Evolutionary conservation across 2,888 invertebrate species (phyloP), one percentile per base, ranked within the genome.

Genomic region (Spatulosminthurus flaviceps): DNA sequence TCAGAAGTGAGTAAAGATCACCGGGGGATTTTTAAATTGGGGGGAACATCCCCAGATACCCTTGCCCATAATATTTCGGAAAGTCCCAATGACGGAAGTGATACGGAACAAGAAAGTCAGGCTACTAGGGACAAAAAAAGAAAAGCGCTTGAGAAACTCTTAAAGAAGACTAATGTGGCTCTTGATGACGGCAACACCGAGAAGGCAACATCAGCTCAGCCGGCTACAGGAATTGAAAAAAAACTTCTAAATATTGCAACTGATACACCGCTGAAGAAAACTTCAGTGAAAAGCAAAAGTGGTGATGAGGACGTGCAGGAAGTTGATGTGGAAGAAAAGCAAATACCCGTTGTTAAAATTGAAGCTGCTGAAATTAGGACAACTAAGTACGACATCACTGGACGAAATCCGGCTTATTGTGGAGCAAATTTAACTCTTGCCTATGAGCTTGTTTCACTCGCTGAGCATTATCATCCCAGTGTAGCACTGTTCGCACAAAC

Each of bases 391-490:
- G 91, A 92, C 87, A 92, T 93, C 0, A 88, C 80, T 89, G 92
- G 88, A 28, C 91, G 98, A 29, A 97, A 98, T 88, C 98, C 98
- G 0, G 87, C 93, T 21, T 95, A 91, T 89, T 92, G 94, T 16
- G 94, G 94, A 34, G 95, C 94, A 0, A 91, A 92, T 66, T 90
- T 90, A 77, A 90, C 92, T 0, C 90, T 92, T 0, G 91, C 92
- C 81, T 88, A 92, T 74, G 98, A 99, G 87, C 89, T 99, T n/a
- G 83, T 90, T 13, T 87, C 91, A 0, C 89, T 98, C 0, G 88
- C 90, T 0, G 87, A 89, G 0, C 96, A 98, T 88, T 96, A 92
- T 87, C 98, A 99, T 88, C 98, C 98, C 0, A 94, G 95, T 0
- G 95, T 97, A 0, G 90, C 93, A 70, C 89, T 97, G 79, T 98